Percentiles rank a stretch among this genome's conserved stretches.
These are phyloP conservation scores for Spilosoma lubricipeda DNA, from an alignment of 2,888 invertebrate species.

Conservation along the genomic window DNA sequence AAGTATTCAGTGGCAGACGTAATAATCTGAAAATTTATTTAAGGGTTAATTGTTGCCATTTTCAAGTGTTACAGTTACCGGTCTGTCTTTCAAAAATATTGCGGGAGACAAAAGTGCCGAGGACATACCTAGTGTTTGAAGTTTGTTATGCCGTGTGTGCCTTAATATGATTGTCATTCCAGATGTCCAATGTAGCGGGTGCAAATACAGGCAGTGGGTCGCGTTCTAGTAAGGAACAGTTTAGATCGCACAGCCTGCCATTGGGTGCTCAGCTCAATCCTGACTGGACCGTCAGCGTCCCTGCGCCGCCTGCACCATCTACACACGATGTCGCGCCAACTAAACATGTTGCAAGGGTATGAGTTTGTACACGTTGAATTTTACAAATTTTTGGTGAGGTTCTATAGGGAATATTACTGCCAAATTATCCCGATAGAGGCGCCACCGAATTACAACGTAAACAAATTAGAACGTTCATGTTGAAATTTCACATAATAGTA, in stretches of 20 bases:
- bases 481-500: too few species aligned
- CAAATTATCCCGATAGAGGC: too few species aligned
- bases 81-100: background rate
- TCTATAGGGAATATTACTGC: too few species aligned
- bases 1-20: background rate
- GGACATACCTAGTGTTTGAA: background rate
- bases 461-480: too few species aligned
- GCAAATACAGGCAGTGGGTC: conserved; percentile 32
- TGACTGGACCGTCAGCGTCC: conserved; percentile 73
- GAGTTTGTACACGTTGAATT: conserved; percentile 23
- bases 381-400: background rate
- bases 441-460: too few species aligned
- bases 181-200: conserved; percentile 44
- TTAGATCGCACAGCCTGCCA: conserved; percentile 88
- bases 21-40: background rate
- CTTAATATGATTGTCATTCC: background rate
- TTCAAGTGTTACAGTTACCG: too few species aligned
- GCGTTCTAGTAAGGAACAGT: conserved; percentile 80
- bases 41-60: background rate
- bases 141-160: background rate
- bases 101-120: background rate
- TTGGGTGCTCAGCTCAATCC: conserved; percentile 85
- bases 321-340: conserved; percentile 57
- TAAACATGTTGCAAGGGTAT: conserved; percentile 77
- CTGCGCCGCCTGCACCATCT: conserved; percentile 52